Percentiles rank a stretch among this genome's conserved stretches.
Evolutionary conservation across 2,113 vertebrate genomes (phyloP).

Genomic region (Hyperoodon ampullatus): DNA sequence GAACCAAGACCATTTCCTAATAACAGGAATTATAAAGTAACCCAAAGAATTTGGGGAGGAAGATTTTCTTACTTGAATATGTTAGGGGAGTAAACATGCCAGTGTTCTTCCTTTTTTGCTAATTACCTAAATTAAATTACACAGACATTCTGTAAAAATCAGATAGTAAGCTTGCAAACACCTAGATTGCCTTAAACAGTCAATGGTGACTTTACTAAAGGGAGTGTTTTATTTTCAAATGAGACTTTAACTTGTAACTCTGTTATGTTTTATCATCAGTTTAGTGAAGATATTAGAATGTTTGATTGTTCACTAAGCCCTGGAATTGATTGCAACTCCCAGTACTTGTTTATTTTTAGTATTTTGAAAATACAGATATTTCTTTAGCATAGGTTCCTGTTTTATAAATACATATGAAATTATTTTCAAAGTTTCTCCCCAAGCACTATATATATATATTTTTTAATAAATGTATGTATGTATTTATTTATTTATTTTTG

Average conservation of each 20-base stretch:
- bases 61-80: slow-evolving; percentile 23
- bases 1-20: slow-evolving; percentile 19
- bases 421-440: slow-evolving; percentile 17
- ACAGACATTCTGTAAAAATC: slow-evolving; percentile 39
- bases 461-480: too few relatives aligned
- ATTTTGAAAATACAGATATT: neutral
- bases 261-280: neutral
- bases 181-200: neutral
- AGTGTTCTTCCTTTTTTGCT: neutral
- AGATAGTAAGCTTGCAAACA: neutral
- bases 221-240: slow-evolving; percentile 29
- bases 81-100: slow-evolving; percentile 28
- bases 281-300: neutral
- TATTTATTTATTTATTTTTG: too few relatives aligned
- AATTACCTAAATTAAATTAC: slow-evolving; percentile 41
- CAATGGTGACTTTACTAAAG: slow-evolving; percentile 19
- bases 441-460: neutral
- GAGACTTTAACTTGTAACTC: slow-evolving; percentile 20
- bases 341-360: slow-evolving; percentile 2
- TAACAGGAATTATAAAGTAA: slow-evolving; percentile 40
- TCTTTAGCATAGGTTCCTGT: neutral
- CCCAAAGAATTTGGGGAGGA: neutral
- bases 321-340: neutral
- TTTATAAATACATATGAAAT: slow-evolving; percentile 25
- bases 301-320: neutral